A percentile compares a stretch with the other conserved stretches of the same genome.
phyloP scores from a whole-genome alignment of 2,113 vertebrate species.

The Toxotes chatareus region DNA sequence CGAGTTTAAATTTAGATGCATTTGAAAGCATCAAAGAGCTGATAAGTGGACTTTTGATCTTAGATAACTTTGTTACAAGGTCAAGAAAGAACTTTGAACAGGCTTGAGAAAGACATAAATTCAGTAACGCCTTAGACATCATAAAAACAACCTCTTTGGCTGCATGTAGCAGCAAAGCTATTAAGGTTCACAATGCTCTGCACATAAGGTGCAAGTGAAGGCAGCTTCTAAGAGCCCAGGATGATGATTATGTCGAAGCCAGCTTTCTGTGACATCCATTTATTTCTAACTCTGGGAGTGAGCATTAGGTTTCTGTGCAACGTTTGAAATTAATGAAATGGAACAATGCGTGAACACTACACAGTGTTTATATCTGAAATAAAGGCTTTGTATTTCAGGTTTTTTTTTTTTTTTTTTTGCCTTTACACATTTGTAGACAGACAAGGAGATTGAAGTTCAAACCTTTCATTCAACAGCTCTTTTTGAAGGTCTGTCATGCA shows the following conservation, averaged over 20 bases:
- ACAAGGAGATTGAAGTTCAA: slow-evolving; percentile 16
- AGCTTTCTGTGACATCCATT: neutral
- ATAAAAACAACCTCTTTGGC: neutral
- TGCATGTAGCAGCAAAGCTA: neutral
- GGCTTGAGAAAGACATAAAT: neutral
- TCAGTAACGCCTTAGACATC: neutral
- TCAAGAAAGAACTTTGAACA: neutral
- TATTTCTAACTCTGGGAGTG: neutral
- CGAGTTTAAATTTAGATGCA: no score
- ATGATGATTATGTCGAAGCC: neutral
- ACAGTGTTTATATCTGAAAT: neutral
- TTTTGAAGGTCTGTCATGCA: slow-evolving; percentile 17
- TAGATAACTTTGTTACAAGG: neutral
- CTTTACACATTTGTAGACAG: slow-evolving; percentile 5
- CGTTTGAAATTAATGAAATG: neutral
- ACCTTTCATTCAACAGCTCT: slow-evolving; percentile 18
- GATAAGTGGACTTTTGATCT: neutral
- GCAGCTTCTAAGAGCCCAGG: neutral
- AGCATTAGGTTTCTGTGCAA: neutral
- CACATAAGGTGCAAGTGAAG: neutral
- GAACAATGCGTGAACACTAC: neutral
- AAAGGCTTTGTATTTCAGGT: neutral
- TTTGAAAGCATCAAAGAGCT: no score
- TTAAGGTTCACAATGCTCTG: neutral
- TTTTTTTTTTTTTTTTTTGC: neutral